Evolutionary conservation across 1,140 invertebrate genomes (phyloP).

Genomic region (Drosophila prosaltans): DNA sequence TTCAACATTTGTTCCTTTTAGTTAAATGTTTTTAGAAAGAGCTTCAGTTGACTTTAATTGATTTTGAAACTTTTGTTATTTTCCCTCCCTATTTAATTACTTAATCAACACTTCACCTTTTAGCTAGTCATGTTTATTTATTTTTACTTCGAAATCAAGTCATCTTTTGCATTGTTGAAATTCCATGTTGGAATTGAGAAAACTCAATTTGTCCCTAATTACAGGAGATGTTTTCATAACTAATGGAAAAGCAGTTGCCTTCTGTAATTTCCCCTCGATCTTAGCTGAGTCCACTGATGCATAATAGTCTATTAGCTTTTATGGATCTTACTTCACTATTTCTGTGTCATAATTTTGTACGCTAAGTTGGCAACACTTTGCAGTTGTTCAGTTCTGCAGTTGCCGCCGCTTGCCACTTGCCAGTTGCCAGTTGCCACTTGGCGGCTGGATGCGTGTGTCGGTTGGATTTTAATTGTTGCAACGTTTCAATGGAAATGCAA

Average conservation of each 20-base stretch:
- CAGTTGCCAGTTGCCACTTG: slow-evolving; percentile 6
- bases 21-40: too few species aligned
- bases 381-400: slow-evolving; percentile 48
- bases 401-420: slow-evolving; percentile 23
- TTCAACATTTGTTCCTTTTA: too few species aligned
- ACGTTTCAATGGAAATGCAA: slow-evolving; percentile 76
- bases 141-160: not conserved
- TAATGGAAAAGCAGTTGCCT: not conserved
- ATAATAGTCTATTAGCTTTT: slow-evolving; percentile 24
- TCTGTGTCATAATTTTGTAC: slow-evolving; percentile 76
- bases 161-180: not conserved
- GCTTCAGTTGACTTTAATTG: too few species aligned
- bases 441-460: slow-evolving; percentile 52
- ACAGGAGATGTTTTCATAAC: not conserved
- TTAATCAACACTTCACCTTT: not conserved
- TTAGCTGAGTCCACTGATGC: slow-evolving; percentile 18
- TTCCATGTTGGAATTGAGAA: not conserved
- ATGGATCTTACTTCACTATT: slow-evolving; percentile 31
- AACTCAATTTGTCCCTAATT: not conserved
- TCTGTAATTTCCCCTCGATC: not conserved
- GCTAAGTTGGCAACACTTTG: slow-evolving; percentile 81
- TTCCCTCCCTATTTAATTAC: not conserved
- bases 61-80: too few species aligned
- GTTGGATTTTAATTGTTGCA: slow-evolving; percentile 68
- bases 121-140: too few species aligned